Base-by-base conservation (phyloP, 2,113 vertebrate genomes). In the Dinomys branickii region DNA sequence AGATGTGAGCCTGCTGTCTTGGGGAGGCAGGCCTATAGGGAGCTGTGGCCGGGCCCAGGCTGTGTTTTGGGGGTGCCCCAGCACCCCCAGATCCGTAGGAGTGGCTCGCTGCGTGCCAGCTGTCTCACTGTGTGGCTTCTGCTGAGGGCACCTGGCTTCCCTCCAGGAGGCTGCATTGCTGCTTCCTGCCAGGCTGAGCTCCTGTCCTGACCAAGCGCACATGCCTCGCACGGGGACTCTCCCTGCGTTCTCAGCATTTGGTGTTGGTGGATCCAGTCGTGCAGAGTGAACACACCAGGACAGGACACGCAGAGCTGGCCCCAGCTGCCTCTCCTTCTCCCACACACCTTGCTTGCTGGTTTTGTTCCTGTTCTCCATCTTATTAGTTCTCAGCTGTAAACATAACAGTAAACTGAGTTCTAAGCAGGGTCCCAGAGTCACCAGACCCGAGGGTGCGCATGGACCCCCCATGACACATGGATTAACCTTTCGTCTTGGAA, bases 401-500 rank as follows among this genome's bases (percentile, higher is more conserved):
- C 17, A 14, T 5, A 58, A 52, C 3, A 30, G 0, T 17, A 9
- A 1, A 11, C 41, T 28, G 41, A 92, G 13, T n/a, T 17, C 50
- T 35, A 1, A 26, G 3, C 22, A 54, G 41, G 13, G 2, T n/a
- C 61, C 7, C 59, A 17, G 33, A 71, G 35, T 59, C 41, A 7
- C 17, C 52, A 73, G 7, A 13, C 11, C 30, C 1, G n/a, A 9
- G 17, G 24, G 10, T 16, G 2, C 4, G 24, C 12, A 7, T 38
- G 4, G 16, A 58, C 2, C 14, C 26, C 1, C 10, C 38, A 7
- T 2, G 6, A 33, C 35, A 38, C 7, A 4, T 3, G 1, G 12
- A 41, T 26, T 65, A 16, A 59, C 41, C 47, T 44, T 92, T 75
- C 67, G 20, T 58, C 33, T 44, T 82, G 24, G 19, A 88, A 75